phyloP scores from a whole-genome alignment of 2,888 invertebrate genomes.

The Podotricha telesiphe region DNA sequence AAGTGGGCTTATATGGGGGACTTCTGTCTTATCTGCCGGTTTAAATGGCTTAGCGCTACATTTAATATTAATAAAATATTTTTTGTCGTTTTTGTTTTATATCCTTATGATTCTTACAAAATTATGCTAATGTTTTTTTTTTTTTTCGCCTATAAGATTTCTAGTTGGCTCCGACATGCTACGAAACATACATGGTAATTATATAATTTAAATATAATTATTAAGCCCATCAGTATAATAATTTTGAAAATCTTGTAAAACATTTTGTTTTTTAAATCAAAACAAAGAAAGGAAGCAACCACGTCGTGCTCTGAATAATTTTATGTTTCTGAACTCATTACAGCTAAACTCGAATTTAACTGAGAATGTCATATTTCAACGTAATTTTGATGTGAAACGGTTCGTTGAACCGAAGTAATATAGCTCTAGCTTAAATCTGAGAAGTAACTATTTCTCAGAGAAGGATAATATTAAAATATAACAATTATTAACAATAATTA shows the following conservation, averaged over 20 bases:
- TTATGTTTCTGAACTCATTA: constrained; percentile 46
- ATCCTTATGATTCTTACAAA: neutral
- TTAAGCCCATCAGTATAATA: constrained; percentile 1
- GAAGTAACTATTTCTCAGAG: neutral
- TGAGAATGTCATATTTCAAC: constrained; percentile 50
- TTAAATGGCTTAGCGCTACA: neutral
- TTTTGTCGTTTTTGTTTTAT: neutral
- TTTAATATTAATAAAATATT: neutral
- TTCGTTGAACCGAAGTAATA: constrained; percentile 47
- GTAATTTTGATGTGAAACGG: constrained; percentile 48
- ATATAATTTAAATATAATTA: neutral
- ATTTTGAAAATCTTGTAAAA: neutral
- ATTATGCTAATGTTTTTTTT: neutral
- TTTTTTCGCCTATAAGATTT: too few relatives aligned
- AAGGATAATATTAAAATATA: neutral
- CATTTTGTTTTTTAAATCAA: constrained; percentile 10
- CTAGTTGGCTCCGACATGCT: too few relatives aligned
- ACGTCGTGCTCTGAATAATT: constrained; percentile 34
- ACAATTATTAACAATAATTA: too few relatives aligned
- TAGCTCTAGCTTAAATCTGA: constrained; percentile 35
- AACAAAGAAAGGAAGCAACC: constrained; percentile 6
- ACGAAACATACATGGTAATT: too few relatives aligned
- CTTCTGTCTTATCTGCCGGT: neutral
- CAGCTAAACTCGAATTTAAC: constrained; percentile 47
- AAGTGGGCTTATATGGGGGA: neutral